These are phyloP conservation scores for Drosophila subpulchrella DNA, from an alignment of 1,140 invertebrate genomes.

Conservation along the genomic window DNA sequence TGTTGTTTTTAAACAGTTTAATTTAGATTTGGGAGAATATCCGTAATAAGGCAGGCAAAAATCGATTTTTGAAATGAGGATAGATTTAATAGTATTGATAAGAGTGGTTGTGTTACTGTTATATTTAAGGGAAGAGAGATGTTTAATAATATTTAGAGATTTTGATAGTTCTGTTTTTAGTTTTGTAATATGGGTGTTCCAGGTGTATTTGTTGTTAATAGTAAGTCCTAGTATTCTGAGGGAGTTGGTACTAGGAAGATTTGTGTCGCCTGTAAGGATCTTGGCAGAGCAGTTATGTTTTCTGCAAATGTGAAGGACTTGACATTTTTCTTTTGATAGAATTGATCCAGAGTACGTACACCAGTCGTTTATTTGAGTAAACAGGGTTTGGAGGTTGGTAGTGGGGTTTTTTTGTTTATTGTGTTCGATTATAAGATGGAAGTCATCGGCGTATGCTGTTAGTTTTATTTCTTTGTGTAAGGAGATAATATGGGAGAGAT, in stretches of 20 bases:
- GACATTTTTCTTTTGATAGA: not conserved
- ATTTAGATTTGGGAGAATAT: not conserved
- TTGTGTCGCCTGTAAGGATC: too few relatives aligned
- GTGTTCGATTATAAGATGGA: conserved; percentile 1
- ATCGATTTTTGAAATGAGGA: conserved; percentile 2
- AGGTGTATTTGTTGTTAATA: too few relatives aligned
- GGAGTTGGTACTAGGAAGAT: too few relatives aligned
- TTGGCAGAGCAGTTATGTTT: not conserved
- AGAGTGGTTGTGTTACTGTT: not conserved
- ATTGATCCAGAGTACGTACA: not conserved
- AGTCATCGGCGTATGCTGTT: not conserved
- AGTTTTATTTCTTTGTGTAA: too few relatives aligned
- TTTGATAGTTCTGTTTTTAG: too few relatives aligned
- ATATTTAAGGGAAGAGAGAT: too few relatives aligned
- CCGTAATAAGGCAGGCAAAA: not conserved
- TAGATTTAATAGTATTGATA: not conserved
- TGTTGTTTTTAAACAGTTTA: not conserved
- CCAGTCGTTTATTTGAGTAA: not conserved
- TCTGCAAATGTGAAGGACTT: not conserved
- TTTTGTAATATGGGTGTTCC: too few relatives aligned
- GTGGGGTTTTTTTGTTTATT: not conserved
- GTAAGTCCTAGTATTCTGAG: too few relatives aligned
- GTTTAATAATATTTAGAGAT: too few relatives aligned
- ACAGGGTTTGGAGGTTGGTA: not conserved
- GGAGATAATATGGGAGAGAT: too few relatives aligned